Percentiles rank a stretch among this genome's conserved stretches.
Conservation (phyloP, 2,797 vertebrate species). For the Lutjanus argentimaculatus region DNA sequence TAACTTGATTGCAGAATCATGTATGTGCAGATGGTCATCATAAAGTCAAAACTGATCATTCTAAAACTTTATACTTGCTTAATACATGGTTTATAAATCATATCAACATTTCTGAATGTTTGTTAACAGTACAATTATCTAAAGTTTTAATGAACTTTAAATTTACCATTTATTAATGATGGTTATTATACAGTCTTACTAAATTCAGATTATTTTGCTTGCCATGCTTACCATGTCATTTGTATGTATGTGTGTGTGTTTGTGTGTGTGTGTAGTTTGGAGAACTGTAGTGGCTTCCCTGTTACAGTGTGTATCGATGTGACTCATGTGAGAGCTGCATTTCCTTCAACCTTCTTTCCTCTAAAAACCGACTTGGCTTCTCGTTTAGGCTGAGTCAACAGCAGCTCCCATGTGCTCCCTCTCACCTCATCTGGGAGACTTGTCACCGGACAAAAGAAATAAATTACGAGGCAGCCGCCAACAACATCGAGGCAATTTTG, state of each 20-base stretch:
- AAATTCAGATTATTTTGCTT: not conserved
- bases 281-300: not conserved
- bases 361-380: slow-evolving; percentile 24
- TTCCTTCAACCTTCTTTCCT: slow-evolving; percentile 17
- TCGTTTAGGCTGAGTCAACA: slow-evolving; percentile 72
- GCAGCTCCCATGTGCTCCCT: slow-evolving; percentile 37
- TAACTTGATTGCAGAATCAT: too few relatives aligned
- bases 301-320: not conserved
- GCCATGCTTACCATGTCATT: not conserved
- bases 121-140: too few relatives aligned
- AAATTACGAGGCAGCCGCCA: slow-evolving; percentile 63
- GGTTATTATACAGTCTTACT: too few relatives aligned
- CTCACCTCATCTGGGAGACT: slow-evolving; percentile 63
- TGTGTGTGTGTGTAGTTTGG: slow-evolving; percentile 13
- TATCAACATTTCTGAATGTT: too few relatives aligned
- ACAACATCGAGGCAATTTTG: slow-evolving; percentile 49
- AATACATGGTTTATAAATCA: too few relatives aligned
- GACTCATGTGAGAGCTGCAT: not conserved
- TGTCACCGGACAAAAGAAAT: slow-evolving; percentile 78
- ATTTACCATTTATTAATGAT: too few relatives aligned
- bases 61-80: too few relatives aligned
- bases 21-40: too few relatives aligned
- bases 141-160: too few relatives aligned
- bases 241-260: not conserved
- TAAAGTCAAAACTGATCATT: too few relatives aligned